phyloP scores from a whole-genome alignment of 2,113 vertebrate species.

The Corydoras maculifer region DNA sequence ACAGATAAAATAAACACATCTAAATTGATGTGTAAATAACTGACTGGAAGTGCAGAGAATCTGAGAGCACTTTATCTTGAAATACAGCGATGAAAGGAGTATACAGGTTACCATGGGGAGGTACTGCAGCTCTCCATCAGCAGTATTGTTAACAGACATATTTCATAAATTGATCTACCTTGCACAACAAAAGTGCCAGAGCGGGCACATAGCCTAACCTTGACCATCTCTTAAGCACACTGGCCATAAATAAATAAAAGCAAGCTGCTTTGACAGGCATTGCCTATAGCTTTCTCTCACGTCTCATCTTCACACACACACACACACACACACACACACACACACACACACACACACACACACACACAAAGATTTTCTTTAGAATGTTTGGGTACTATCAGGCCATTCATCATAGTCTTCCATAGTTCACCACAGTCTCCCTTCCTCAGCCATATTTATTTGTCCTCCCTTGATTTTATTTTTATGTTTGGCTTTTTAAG shows the following conservation, averaged over 20 bases:
- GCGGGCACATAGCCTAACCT: slow-evolving; percentile 66
- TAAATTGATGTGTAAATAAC: slow-evolving; percentile 33
- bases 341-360: slow-evolving; percentile 27
- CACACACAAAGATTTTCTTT: slow-evolving; percentile 25
- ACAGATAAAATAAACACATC: slow-evolving; percentile 23
- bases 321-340: slow-evolving; percentile 19
- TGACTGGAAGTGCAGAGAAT: slow-evolving; percentile 35
- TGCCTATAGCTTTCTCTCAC: slow-evolving; percentile 51
- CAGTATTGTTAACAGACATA: slow-evolving; percentile 69
- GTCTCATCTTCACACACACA: slow-evolving; percentile 32
- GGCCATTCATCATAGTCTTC: slow-evolving; percentile 63
- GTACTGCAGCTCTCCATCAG: slow-evolving; percentile 41
- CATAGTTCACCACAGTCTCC: slow-evolving; percentile 50
- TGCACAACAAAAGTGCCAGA: slow-evolving; percentile 43
- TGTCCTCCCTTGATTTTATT: slow-evolving; percentile 57
- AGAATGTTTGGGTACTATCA: slow-evolving; percentile 59
- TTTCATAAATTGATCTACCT: slow-evolving; percentile 61
- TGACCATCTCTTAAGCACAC: slow-evolving; percentile 69
- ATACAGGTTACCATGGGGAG: slow-evolving; percentile 35
- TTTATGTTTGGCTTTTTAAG: slow-evolving; percentile 53
- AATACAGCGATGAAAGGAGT: slow-evolving; percentile 38
- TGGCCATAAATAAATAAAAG: slow-evolving; percentile 73
- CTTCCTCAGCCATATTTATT: slow-evolving; percentile 59
- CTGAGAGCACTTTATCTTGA: slow-evolving; percentile 41
- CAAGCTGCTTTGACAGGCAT: slow-evolving; percentile 60